Conservation (phyloP, 2,797 vertebrate genomes). For the Synaphobranchus kaupii region DNA sequence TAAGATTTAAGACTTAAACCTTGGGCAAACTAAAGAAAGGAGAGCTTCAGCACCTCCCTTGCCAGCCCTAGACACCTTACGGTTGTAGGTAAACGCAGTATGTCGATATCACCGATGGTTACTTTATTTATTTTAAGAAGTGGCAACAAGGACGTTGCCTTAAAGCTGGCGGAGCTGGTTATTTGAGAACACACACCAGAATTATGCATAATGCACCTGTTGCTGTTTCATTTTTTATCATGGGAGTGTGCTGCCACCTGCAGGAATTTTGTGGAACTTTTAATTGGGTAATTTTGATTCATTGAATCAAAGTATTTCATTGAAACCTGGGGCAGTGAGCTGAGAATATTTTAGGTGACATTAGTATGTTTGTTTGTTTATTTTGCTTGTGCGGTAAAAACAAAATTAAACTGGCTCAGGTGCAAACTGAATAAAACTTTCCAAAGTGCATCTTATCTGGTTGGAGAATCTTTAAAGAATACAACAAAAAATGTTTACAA, state of each 20-base stretch:
- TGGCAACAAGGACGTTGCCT: background rate
- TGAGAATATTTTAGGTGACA: background rate
- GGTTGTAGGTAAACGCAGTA: background rate
- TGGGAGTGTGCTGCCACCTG: slow-evolving; percentile 24
- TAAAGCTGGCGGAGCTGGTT: background rate
- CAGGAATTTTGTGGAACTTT: background rate
- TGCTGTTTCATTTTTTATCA: background rate
- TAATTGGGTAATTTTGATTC: background rate
- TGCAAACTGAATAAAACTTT: slow-evolving; percentile 5
- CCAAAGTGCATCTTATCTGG: slow-evolving; percentile 11
- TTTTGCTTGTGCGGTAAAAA: background rate
- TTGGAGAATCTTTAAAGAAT: background rate
- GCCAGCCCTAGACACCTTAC: background rate
- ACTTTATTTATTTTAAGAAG: background rate
- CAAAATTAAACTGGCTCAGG: slow-evolving; percentile 20
- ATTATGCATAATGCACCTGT: background rate
- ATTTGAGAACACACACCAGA: background rate
- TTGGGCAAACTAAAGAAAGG: background rate
- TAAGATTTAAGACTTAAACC: background rate
- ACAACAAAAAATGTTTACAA: slow-evolving; percentile 28
- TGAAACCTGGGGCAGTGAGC: background rate
- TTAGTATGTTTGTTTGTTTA: background rate
- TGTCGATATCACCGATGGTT: background rate
- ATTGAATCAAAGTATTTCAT: background rate
- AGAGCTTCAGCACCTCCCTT: background rate